Evolutionary conservation across 2,797 vertebrate species (phyloP), one percentile per base, ranked within the genome.

Genomic region (Florisuga fusca): DNA sequence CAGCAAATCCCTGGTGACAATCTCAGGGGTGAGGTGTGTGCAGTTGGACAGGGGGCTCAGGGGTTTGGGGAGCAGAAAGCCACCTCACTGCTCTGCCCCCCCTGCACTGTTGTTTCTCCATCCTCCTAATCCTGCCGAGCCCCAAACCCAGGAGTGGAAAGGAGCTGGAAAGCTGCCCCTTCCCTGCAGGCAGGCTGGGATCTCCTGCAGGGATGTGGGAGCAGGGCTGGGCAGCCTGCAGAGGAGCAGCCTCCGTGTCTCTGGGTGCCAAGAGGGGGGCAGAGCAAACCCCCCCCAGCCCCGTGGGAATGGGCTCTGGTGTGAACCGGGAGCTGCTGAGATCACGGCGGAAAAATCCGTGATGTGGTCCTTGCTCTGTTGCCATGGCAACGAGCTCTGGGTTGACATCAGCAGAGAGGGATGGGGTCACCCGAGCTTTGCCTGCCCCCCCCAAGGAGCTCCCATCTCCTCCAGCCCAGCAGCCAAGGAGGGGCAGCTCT

Each of bases 1-100:
- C n/a, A n/a, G n/a, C n/a, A n/a, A n/a, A n/a, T n/a, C 13, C 38
- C 13, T 12, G 38, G 38, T 1, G n/a, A 33, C 29, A 11, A 9
- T 17, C 46, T 19, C 8, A 3, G 1, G 4, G 10, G 1, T 0
- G 4, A 7, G 16, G 51, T 5, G 34, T 5, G 7, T 4, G 18
- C 3, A 2, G 36, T 38, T 23, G 46, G 38, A 41, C 38, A 41
- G 38, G 38, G 38, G 21, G 59, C 66, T 34, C 7, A 0, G 31
- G 26, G 51, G 22, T 76, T 58, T 2, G 2, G 88, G 31, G 54
- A 36, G 22, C 48, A 36, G 41, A 25, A 74, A 33, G 25, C 14
- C 1, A 2, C 7, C 33, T 6, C 23, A 51, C 45, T 48, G 45
- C 34, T 1, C 1, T 43, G 43, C 67, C 51, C 10, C 26, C 50